A percentile compares a stretch with the other conserved stretches of the same genome.
Evolutionary conservation across 2,113 vertebrate species (phyloP).

Genomic region (Callithrix jacchus): DNA sequence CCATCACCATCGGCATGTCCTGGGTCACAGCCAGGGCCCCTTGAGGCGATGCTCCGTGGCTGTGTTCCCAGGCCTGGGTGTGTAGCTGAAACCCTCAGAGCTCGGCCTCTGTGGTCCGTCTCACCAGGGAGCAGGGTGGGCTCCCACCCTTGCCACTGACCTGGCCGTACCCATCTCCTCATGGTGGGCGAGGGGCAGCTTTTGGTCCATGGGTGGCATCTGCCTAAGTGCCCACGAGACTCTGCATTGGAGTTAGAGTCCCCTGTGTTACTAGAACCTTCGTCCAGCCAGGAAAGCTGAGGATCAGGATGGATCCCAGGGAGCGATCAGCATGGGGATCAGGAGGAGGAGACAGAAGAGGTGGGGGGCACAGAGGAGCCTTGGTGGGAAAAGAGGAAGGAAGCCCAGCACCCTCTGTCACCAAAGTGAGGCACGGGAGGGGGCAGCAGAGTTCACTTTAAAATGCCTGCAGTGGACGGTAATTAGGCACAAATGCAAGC

Average conservation of each 20-base stretch:
- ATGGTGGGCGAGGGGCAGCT: fast-evolving
- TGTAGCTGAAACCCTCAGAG: fast-evolving
- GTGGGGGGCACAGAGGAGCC: neutral
- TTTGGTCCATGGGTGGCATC: neutral
- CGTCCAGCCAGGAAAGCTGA: neutral
- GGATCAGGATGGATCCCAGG: neutral
- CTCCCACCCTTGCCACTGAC: neutral
- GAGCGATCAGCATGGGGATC: too few relatives aligned
- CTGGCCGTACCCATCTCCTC: fast-evolving
- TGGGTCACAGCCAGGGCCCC: fast-evolving
- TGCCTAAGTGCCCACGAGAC: neutral
- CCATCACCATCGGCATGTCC: fast-evolving
- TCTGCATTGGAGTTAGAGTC: fast-evolving
- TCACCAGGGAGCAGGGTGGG: neutral
- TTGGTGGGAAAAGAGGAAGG: fast-evolving
- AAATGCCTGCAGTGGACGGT: fast-evolving
- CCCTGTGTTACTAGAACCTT: fast-evolving
- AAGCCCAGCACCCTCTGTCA: fast-evolving
- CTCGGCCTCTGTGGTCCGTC: neutral
- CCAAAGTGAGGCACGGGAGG: fast-evolving
- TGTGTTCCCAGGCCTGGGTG: neutral
- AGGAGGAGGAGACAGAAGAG: fast-evolving
- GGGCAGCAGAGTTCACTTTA: fast-evolving
- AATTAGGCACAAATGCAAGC: neutral
- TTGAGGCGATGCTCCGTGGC: too few relatives aligned